Base-by-base conservation (phyloP, 2,113 vertebrate genomes). In the Serilophus lunatus region DNA sequence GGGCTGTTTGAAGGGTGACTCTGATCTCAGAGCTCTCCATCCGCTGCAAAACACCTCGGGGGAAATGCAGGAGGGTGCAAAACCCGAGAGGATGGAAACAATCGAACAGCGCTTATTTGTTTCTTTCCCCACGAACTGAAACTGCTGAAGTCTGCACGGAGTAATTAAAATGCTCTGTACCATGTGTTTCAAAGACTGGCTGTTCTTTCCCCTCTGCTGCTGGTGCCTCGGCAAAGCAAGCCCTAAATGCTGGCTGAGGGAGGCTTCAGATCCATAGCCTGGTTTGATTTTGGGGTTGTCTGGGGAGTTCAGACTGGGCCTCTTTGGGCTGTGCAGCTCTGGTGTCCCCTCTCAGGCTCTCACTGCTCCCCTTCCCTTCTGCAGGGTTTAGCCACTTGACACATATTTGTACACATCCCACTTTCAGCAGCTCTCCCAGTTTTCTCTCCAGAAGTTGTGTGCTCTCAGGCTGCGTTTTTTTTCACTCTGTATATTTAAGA, bases 401-500 rank as follows among this genome's bases (percentile, higher is more conserved):
- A 69, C 40, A 24, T 77, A 94, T 92, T 80, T 93, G 70, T 88
- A 93, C 88, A 93, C 81, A 90, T 78, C 65, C 56, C 86, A 82
- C 80, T 69, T 92, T 81, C 68, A 82, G 80, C 76, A 92, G 7
- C 88, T 83, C 94, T 82, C 79, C 45, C 82, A 28, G 19, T 50
- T 93, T 68, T 59, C 40, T 93, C 85, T 92, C 85, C 92, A 96
- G 92, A 95, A 95, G 80, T 96, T 91, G 79, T 90, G 71, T 91
- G 66, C 82, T 93, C 64, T 92, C 80, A 66, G 93, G 79, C 65
- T 86, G 64, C 5, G 0, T 81, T 82, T 89, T 94, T 94, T 93
- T 93, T 80, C 80, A 61, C 93, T 87, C 38, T 92, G 75, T 95
- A 89, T 93, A 75, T 95, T 93, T 25, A 81, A 93, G 59, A 86